Conservation (phyloP, 2,888 invertebrate genomes). For the Phortica magna region DNA sequence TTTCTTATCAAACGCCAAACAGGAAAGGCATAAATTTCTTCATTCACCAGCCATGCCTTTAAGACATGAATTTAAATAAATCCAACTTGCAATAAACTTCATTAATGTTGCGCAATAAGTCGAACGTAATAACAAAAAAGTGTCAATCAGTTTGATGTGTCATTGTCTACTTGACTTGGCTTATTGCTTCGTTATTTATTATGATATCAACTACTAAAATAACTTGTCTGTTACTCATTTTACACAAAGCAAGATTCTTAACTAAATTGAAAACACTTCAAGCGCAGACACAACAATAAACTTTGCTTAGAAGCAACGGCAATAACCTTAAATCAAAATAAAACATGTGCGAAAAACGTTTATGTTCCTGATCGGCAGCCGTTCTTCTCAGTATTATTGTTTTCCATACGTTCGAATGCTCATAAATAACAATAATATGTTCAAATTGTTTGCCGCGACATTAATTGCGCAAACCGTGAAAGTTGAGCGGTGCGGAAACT, state of each 20-base stretch:
- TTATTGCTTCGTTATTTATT: neutral
- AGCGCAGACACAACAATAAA: conserved; percentile 2
- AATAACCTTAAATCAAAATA: conserved; percentile 33
- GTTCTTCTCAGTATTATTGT: neutral
- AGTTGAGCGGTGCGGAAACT: neutral
- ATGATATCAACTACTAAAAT: neutral
- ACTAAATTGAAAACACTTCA: neutral
- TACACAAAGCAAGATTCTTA: neutral
- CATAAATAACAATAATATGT: neutral
- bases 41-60: too few relatives aligned
- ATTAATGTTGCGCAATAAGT: too few relatives aligned
- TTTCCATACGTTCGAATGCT: neutral
- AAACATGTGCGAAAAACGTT: conserved; percentile 24
- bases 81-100: too few relatives aligned
- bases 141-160: neutral
- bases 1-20: too few relatives aligned
- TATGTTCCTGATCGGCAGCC: neutral
- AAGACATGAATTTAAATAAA: too few relatives aligned
- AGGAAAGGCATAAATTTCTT: too few relatives aligned
- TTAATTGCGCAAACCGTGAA: neutral
- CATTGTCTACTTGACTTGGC: neutral
- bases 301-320: neutral
- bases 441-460: neutral
- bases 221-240: neutral
- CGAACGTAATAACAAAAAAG: neutral